Evolutionary conservation across 2,113 vertebrate species (phyloP).

Genomic region (Lanius ludovicianus): DNA sequence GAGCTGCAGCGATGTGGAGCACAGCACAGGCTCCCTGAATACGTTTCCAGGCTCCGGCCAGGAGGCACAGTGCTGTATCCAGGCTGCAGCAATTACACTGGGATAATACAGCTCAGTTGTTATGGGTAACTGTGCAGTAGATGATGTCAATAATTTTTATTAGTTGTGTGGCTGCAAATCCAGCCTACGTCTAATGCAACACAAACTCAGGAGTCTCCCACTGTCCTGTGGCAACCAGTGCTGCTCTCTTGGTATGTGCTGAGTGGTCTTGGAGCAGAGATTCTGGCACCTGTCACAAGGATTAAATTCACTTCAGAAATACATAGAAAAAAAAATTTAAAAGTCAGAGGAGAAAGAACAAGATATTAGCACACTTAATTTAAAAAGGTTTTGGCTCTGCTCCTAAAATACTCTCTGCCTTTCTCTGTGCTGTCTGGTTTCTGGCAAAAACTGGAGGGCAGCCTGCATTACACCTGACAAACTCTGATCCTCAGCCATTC

Average conservation of each 20-base stretch:
- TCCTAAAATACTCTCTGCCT: constrained; percentile 1
- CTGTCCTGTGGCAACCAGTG: background rate
- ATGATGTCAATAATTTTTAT: constrained; percentile 9
- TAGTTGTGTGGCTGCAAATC: background rate
- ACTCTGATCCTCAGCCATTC: background rate
- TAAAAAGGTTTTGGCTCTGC: constrained; percentile 21
- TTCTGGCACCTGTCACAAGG: background rate
- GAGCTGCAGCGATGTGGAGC: background rate
- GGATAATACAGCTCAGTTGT: constrained; percentile 9
- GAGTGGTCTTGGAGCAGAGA: background rate
- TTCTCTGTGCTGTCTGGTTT: constrained; percentile 9
- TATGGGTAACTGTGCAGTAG: background rate
- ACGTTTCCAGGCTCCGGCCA: background rate
- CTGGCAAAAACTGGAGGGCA: background rate
- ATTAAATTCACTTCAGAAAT: constrained; percentile 10
- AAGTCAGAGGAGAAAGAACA: background rate
- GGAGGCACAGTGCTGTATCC: background rate
- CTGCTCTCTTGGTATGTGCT: background rate
- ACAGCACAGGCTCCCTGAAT: background rate
- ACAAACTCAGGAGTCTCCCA: background rate
- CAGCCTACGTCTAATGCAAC: background rate
- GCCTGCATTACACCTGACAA: constrained; percentile 8
- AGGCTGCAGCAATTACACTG: background rate
- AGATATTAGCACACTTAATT: constrained; percentile 7
- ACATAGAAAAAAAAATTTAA: background rate